A percentile compares a stretch with the other conserved stretches of the same genome.
Conservation (phyloP, 53 echinoderm and acorn worm species). For the Hippasteria phrygiana region DNA sequence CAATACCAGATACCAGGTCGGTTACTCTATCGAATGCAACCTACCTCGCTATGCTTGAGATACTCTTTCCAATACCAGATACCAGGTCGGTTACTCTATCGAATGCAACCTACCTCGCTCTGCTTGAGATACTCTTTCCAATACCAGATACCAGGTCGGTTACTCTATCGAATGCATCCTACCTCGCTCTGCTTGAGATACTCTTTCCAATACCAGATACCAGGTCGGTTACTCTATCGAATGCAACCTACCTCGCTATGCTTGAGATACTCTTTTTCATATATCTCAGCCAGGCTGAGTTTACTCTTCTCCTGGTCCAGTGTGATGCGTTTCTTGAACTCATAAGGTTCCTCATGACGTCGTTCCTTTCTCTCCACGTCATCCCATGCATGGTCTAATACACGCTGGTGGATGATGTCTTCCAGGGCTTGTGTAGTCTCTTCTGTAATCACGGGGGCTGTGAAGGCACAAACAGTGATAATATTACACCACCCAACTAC, state of each 20-base stretch:
- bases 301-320: constrained; percentile 99
- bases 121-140: too few relatives aligned
- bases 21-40: too few relatives aligned
- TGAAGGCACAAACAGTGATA: neutral
- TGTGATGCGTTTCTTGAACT: constrained; percentile 96
- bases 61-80: too few relatives aligned
- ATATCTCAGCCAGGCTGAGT: constrained; percentile 92
- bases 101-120: too few relatives aligned
- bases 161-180: too few relatives aligned
- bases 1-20: too few relatives aligned
- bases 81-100: too few relatives aligned
- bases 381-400: constrained; percentile 93
- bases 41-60: too few relatives aligned
- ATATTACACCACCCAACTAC: neutral
- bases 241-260: constrained; percentile 80
- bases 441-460: constrained; percentile 96
- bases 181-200: too few relatives aligned
- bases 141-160: too few relatives aligned
- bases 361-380: constrained; percentile 96
- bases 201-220: too few relatives aligned
- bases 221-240: too few relatives aligned
- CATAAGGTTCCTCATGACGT: constrained; percentile 81
- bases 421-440: constrained; percentile 94
- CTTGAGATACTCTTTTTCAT: constrained; percentile 95
- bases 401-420: constrained; percentile 83